Evolutionary conservation across 2,113 vertebrate species (phyloP).

Genomic region (Gymnogyps californianus): DNA sequence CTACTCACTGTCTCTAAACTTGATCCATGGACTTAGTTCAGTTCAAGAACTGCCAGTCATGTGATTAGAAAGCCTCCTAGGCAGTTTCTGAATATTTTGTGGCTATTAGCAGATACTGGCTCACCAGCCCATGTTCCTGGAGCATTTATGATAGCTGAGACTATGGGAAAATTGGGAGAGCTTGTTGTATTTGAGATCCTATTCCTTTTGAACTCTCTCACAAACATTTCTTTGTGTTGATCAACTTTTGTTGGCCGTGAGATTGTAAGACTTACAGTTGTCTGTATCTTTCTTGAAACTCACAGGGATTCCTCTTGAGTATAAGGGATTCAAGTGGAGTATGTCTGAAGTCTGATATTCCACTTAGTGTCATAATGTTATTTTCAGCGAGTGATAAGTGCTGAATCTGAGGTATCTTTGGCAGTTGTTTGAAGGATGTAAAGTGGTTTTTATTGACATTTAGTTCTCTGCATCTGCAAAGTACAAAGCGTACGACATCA

Average conservation of each 20-base stretch:
- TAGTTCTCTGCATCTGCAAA: slow-evolving; percentile 86
- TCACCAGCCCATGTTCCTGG: not conserved
- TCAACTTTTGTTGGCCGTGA: not conserved
- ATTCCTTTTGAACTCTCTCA: not conserved
- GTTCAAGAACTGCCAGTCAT: not conserved
- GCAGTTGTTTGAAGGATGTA: slow-evolving; percentile 88
- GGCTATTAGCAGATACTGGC: not conserved
- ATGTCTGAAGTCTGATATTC: slow-evolving; percentile 77
- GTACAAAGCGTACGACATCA: slow-evolving; percentile 20
- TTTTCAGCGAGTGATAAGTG: slow-evolving; percentile 91
- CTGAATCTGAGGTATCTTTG: slow-evolving; percentile 88
- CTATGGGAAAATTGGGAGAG: not conserved
- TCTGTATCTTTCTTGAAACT: slow-evolving; percentile 88
- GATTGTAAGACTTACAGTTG: slow-evolving; percentile 74
- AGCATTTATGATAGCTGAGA: not conserved
- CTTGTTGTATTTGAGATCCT: not conserved
- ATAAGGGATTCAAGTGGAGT: slow-evolving; percentile 82
- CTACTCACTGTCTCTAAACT: not conserved
- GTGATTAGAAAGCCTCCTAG: not conserved
- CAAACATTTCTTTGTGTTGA: not conserved
- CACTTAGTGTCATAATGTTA: slow-evolving; percentile 79
- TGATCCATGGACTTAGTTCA: not conserved
- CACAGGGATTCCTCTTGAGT: slow-evolving; percentile 88
- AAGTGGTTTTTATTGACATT: slow-evolving; percentile 90
- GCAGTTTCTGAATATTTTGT: not conserved